phyloP scores from a whole-genome alignment of 2,113 vertebrate genomes.

The Datnioides undecimradiatus region DNA sequence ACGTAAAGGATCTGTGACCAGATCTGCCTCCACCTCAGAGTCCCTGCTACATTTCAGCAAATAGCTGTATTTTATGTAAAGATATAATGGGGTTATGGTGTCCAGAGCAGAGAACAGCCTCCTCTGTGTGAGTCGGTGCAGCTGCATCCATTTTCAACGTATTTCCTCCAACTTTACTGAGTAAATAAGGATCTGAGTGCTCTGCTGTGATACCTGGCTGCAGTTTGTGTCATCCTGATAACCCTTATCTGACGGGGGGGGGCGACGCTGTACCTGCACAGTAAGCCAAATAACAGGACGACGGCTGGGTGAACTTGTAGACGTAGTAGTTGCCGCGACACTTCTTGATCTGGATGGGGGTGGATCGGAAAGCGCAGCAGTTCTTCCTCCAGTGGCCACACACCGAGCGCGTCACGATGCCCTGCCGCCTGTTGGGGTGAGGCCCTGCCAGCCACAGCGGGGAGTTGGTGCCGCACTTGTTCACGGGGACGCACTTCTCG shows the following conservation, averaged over 20 bases:
- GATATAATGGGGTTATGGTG: too few relatives aligned
- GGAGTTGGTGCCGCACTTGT: constrained; percentile 65
- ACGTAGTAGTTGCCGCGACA: constrained; percentile 40
- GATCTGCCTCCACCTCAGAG: background rate
- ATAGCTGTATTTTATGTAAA: too few relatives aligned
- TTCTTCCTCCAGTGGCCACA: constrained; percentile 66
- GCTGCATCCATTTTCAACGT: too few relatives aligned
- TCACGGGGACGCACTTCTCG: constrained; percentile 54
- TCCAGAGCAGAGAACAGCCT: too few relatives aligned
- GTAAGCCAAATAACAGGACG: constrained; percentile 30
- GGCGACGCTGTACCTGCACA: constrained; percentile 42
- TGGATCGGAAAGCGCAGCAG: constrained; percentile 63
- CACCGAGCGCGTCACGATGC: constrained; percentile 55
- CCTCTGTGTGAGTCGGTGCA: too few relatives aligned
- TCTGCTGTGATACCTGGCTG: too few relatives aligned
- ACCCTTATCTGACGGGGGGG: too few relatives aligned
- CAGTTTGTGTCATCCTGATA: too few relatives aligned
- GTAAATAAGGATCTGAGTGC: too few relatives aligned
- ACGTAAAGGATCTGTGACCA: background rate
- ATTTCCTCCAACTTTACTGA: too few relatives aligned
- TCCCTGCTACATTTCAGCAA: too few relatives aligned
- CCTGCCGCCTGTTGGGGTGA: constrained; percentile 52
- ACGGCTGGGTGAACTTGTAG: constrained; percentile 18
- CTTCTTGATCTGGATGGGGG: constrained; percentile 72
- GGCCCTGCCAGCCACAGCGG: constrained; percentile 66